Base-by-base conservation (phyloP, 2,888 invertebrate genomes). In the Nebria brevicollis region DNA sequence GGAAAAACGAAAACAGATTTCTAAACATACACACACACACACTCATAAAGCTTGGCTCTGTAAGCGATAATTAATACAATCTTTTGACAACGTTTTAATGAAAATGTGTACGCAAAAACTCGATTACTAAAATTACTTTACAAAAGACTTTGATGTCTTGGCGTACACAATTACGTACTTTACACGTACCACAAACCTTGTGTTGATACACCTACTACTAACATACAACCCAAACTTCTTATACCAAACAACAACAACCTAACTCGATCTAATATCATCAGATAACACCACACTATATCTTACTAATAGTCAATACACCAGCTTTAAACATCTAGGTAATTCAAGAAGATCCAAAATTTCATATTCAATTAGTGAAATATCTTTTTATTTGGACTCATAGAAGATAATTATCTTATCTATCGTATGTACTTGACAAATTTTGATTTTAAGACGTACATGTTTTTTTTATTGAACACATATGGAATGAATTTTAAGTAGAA, bases 91-190 rank as follows among this genome's bases (percentile, higher is more conserved):
- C 26, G 65, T 25, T 80, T 72, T 80, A 80, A 80, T 80, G 80
- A 80, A 80, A 80, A 80, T 80, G 80, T 80, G 75, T 80, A 75
- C 70, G 75, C 75, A 80, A 80, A 75, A 80, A 80, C 75, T 80
- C 75, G 80, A 80, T 80, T 80, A 80, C 15, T 73, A 75, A 75
- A 80, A 80, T 80, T 70, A 75, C 75, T 75, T 78, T 74, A 78
- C 64, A 73, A 65, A 78, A 74, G 66, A 78, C 78, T 78, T 80
- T 80, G 80, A 80, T 75, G 80, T 80, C 72, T 65, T 70, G 41
- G 72, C 75, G 65, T 68, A 80, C 64, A 75, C 75, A 80, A 80
- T 80, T 80, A 80, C 15, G 80, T 75, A 80, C 75, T 75, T 80
- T 80, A 80, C 80, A 75, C 80, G 75, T 80, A 70, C 34, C 20